Conservation (phyloP, 2,113 vertebrate genomes). For the Miniopterus natalensis region DNA sequence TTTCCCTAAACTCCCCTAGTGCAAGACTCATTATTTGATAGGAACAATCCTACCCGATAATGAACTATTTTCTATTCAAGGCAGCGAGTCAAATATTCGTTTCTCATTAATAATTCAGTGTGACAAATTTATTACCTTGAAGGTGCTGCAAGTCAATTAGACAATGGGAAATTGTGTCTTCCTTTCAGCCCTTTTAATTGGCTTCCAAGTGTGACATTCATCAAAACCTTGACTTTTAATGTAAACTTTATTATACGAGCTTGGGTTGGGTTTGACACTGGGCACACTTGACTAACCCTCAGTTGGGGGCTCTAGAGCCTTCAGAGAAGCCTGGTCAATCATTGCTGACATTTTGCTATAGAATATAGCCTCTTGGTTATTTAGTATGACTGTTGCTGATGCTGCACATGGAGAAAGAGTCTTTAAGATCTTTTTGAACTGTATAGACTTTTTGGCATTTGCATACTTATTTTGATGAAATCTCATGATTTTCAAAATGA, state of each 20-base stretch:
- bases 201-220: constrained; percentile 91
- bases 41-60: constrained; percentile 87
- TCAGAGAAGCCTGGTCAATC: not conserved
- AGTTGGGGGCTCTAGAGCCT: not conserved
- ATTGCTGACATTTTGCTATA: constrained; percentile 36
- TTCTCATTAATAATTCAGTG: constrained; percentile 92
- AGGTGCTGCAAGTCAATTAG: constrained; percentile 90
- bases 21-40: constrained; percentile 83
- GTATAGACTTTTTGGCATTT: not conserved
- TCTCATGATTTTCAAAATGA: constrained; percentile 40
- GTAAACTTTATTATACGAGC: constrained; percentile 86
- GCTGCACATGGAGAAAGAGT: not conserved
- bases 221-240: constrained; percentile 89
- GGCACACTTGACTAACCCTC: not conserved
- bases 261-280: constrained; percentile 31
- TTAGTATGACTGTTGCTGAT: not conserved
- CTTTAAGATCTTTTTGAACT: constrained; percentile 44
- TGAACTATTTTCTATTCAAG: constrained; percentile 90
- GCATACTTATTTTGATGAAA: not conserved
- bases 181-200: constrained; percentile 89
- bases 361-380: not conserved
- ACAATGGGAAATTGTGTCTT: constrained; percentile 90
- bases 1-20: constrained; percentile 71
- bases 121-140: constrained; percentile 92
- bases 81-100: constrained; percentile 89